Percentiles rank a stretch among this genome's conserved stretches.
These are phyloP conservation scores for Cyphotilapia sp. DNA, from an alignment of 2,113 vertebrate genomes.

Conservation along the genomic window DNA sequence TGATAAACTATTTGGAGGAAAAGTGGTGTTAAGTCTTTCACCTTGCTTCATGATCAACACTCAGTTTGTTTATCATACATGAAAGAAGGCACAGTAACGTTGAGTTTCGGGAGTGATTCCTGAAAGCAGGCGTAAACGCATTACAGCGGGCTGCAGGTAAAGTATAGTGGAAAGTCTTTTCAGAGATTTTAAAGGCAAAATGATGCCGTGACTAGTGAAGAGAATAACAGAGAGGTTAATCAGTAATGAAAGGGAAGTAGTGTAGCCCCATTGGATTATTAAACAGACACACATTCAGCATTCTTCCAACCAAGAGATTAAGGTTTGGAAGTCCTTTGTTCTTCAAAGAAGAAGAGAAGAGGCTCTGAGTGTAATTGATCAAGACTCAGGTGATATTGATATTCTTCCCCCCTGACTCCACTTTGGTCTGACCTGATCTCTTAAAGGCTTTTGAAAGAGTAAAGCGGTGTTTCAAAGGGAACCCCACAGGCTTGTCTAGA, in stretches of 20 bases:
- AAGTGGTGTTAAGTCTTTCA: neutral
- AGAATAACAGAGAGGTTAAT: neutral
- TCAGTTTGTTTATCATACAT: neutral
- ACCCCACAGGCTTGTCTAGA: neutral
- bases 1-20: neutral
- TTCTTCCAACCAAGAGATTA: neutral
- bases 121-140: neutral
- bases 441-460: conserved; percentile 17
- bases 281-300: neutral
- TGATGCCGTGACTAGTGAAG: neutral
- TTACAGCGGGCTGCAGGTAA: neutral
- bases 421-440: conserved; percentile 12
- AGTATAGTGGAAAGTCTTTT: neutral
- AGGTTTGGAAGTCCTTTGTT: neutral
- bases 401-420: conserved; percentile 4
- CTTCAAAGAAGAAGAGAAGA: neutral
- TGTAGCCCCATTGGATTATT: neutral
- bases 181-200: neutral
- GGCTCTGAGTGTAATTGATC: conserved; percentile 10
- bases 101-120: neutral
- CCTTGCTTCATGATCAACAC: neutral
- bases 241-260: neutral
- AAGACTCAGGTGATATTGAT: conserved; percentile 29
- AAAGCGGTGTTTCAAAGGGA: conserved; percentile 3
- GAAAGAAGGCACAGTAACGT: rapidly evolving